Evolutionary conservation across 1,140 invertebrate species (phyloP), one percentile per base, ranked within the genome.

Genomic region (Penaeus chinensis): DNA sequence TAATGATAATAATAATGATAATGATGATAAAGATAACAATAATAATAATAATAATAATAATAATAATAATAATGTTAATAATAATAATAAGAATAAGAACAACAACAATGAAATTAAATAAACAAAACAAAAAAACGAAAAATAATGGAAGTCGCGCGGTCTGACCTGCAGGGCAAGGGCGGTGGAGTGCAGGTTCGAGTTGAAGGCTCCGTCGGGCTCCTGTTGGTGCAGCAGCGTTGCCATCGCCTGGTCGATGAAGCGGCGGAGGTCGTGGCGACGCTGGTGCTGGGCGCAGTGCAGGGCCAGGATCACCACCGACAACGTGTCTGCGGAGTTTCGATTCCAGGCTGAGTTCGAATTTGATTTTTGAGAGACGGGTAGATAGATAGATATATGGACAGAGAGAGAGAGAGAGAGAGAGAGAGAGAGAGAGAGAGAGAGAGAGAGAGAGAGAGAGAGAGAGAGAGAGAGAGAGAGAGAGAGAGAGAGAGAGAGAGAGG

Each of bases 221-320:
- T 97, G 96, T 86, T 96, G 94, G 20, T 94, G 92, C n/a, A 95
- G 96, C 82, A 97, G 92, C 1, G 94, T 94, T 0, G 95, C 93
- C 88, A 96, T 94, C 0, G 96, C 96, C 61, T 95, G 94, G 7
- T 95, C 93, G 20, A 96, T 93, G 90, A 96, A 96, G 91, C 96
- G 95, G 87, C 95, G 94, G 54, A 97, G 92, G 90, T 96, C 96
- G 60, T 96, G 94, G 91, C 96, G 96, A 2, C 95, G 93, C 91
- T 96, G 96, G 90, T 96, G 96, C 89, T 95, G 96, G n/a, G 96
- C 95, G 92, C 96, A 97, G 81, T 95, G 94, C 82, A 97, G 92
- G 0, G 96, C 96, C 91, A 97, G 92, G 37, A 97, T 95, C 24
- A 96, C 95, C 95, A 96, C 96, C 0, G 96, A 95, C 89, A 96